These are phyloP conservation scores for Cyanoderma ruficeps DNA, from an alignment of 2,113 vertebrate genomes.

Conservation along the genomic window DNA sequence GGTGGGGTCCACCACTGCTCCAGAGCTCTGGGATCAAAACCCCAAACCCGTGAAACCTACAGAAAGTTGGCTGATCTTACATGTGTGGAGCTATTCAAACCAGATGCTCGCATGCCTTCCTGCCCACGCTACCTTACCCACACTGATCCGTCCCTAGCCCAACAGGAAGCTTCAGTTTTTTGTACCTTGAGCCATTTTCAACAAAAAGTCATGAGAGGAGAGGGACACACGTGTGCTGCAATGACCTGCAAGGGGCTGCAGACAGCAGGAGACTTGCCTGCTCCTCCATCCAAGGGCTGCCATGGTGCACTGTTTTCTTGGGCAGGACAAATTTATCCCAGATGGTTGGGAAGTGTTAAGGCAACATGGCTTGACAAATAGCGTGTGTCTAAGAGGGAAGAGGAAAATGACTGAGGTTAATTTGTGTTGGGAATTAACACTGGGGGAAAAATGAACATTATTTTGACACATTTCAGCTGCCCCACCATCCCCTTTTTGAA, in stretches of 20 bases:
- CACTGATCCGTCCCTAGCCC: conserved; percentile 37
- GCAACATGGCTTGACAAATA: conserved; percentile 5
- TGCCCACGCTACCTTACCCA: conserved; percentile 71
- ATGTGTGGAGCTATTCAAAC: conserved; percentile 60
- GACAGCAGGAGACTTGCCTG: not conserved
- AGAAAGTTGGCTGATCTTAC: conserved; percentile 48
- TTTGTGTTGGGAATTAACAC: not conserved
- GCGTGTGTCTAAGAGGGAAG: not conserved
- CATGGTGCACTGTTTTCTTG: not conserved
- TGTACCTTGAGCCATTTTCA: conserved; percentile 69
- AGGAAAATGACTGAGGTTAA: not conserved
- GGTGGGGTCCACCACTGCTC: conserved; percentile 38
- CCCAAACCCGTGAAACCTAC: conserved; percentile 20
- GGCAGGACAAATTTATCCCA: conserved; percentile 15
- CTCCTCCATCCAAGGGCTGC: not conserved
- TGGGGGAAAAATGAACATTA: not conserved
- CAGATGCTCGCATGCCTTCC: conserved; percentile 70
- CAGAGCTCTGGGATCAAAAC: conserved; percentile 14
- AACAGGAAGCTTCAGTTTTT: conserved; percentile 53
- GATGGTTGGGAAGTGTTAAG: conserved; percentile 19
- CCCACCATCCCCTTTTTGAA: not conserved
- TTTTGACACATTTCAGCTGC: not conserved
- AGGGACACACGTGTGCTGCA: not conserved
- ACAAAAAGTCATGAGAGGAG: conserved; percentile 25
- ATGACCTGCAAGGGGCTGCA: not conserved